phyloP scores from a whole-genome alignment of 2,797 vertebrate genomes.

The Gymnothorax javanicus region DNA sequence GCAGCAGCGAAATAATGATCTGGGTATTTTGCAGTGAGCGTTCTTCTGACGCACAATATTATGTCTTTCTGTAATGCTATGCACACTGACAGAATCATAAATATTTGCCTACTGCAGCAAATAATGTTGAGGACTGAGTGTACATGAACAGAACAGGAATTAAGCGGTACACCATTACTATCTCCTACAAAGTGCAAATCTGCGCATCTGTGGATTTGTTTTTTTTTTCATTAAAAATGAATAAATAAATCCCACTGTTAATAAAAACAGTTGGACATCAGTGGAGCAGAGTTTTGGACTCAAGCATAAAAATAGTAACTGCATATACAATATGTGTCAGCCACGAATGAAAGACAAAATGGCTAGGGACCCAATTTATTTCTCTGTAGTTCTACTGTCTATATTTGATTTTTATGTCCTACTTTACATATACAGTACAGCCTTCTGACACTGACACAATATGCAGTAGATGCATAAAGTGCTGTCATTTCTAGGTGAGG shows the following conservation, averaged over 20 bases:
- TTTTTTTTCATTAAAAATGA: background rate
- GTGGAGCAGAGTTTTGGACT: background rate
- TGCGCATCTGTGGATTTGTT: background rate
- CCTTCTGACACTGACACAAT: no score
- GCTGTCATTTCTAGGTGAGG: no score
- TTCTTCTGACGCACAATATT: background rate
- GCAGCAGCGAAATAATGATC: background rate
- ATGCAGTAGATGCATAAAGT: no score
- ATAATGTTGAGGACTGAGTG: background rate
- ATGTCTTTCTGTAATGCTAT: background rate
- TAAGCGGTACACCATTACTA: background rate
- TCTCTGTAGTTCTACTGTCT: background rate
- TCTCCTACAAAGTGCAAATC: background rate
- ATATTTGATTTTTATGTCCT: background rate
- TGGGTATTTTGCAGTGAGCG: background rate
- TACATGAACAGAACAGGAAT: background rate
- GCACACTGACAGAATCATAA: background rate
- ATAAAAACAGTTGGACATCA: background rate
- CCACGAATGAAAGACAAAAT: background rate
- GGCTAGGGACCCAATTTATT: slow-evolving; percentile 6
- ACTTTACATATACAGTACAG: no score
- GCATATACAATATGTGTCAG: background rate
- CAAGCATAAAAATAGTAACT: background rate
- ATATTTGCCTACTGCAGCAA: background rate
- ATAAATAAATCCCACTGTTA: background rate